These are phyloP conservation scores for Agrotis puta DNA, from an alignment of 2,888 invertebrate genomes.

Conservation along the genomic window DNA sequence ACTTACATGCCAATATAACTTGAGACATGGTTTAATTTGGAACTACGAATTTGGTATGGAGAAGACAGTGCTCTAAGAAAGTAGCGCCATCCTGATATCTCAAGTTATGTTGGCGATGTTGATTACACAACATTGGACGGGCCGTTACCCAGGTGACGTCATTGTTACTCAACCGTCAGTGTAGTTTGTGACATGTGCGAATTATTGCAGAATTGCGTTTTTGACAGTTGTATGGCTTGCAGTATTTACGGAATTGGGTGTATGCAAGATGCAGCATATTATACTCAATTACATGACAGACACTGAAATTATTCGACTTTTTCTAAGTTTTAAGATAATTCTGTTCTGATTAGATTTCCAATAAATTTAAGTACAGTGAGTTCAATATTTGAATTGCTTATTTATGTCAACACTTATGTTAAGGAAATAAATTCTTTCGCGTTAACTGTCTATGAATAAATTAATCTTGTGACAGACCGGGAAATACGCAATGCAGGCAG, in stretches of 20 bases:
- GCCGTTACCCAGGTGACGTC: conserved; percentile 46
- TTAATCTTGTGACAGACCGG: conserved; percentile 40
- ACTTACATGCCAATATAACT: neutral
- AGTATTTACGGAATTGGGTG: neutral
- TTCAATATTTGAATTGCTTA: neutral
- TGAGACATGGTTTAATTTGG: neutral
- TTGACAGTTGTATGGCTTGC: neutral
- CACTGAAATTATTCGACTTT: too few species aligned
- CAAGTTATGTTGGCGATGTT: conserved; percentile 1
- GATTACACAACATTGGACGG: conserved; percentile 24
- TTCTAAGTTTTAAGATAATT: too few species aligned
- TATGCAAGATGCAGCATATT: too few species aligned
- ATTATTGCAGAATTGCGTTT: conserved; percentile 47
- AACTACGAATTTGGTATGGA: neutral
- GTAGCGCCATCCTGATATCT: neutral
- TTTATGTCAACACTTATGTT: neutral
- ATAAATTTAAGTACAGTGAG: too few species aligned
- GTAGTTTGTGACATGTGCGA: conserved; percentile 24
- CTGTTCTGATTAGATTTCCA: too few species aligned
- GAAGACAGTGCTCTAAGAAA: neutral
- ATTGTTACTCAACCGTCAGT: conserved; percentile 35
- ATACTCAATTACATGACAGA: too few species aligned
- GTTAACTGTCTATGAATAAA: neutral
- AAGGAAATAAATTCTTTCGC: conserved; percentile 17
- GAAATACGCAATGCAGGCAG: conserved; percentile 42